Conservation (phyloP, 2,888 invertebrate species). For the Luperina testacea region DNA sequence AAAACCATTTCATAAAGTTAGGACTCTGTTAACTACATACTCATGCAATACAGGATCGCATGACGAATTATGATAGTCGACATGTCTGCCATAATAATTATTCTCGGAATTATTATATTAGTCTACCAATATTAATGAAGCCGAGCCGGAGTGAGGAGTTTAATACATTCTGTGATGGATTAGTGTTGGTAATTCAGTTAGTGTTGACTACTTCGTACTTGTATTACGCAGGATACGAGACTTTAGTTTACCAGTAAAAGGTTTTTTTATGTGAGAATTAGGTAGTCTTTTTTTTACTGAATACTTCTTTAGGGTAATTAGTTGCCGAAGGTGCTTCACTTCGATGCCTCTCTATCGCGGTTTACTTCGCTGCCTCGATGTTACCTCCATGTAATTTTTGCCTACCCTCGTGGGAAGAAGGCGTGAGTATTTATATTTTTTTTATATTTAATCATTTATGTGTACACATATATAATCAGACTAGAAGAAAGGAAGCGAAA, state of each 20-base stretch:
- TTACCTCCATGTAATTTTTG: no score
- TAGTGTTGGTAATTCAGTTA: conserved; percentile 32
- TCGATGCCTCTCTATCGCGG: no score
- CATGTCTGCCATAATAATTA: conserved; percentile 32
- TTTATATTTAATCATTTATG: no score
- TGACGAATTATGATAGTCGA: conserved; percentile 38
- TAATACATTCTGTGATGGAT: conserved; percentile 32
- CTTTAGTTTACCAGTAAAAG: no score
- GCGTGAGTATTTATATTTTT: no score
- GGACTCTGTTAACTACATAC: conserved; percentile 10
- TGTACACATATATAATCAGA: no score
- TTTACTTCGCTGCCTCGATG: neutral
- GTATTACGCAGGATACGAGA: neutral
- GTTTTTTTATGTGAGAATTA: no score
- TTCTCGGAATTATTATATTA: conserved; percentile 32
- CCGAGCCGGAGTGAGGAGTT: conserved; percentile 15
- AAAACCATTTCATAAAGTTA: neutral
- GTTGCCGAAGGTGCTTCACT: no score
- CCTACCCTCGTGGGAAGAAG: no score
- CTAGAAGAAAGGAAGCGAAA: no score
- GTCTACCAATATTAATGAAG: conserved; percentile 48
- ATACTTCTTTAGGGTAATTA: no score
- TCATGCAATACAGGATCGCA: conserved; percentile 2
- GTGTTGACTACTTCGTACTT: conserved; percentile 11
- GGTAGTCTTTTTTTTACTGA: no score